Evolutionary conservation across 1,140 invertebrate species (phyloP), one percentile per base, ranked within the genome.

Genomic region (Daktulosphaira vitifoliae): DNA sequence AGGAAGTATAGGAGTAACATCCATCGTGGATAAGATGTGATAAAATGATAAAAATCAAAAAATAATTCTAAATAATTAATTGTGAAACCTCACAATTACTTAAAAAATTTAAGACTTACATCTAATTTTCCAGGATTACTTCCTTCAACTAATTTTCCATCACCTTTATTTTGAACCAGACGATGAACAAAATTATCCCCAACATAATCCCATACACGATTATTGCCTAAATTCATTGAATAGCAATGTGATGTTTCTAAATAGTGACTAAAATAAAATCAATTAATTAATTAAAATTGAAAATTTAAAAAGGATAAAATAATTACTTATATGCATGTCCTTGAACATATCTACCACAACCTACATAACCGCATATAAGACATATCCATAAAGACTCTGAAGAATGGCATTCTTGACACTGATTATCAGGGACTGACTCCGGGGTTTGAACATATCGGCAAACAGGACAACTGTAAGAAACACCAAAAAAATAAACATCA

Each of bases 171-270:
- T 77, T 97, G 93, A 3, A 97, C 82, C 16, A 99, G 76, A 13
- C 96, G 81, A 79, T 98, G 95, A 1, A 99, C 96, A 78, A 97
- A 99, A 77, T 96, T 98, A 76, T 98, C 94, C 1, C 84, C 84
- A 72, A 79, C 91, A 77, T 98, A 98, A 75, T 98, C 97, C 97
- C 97, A 99, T 0, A 99, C 97, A 48, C 92, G 78, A 72, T 96
- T 93, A 48, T 91, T 95, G 1, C 90, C 94, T 33, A 99, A 75
- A 73, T 98, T 92, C 81, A 99, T 84, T 22, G 95, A 90, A 73
- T 96, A 99, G 39, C 93, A 97, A 74, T 99, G 97, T 68, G 93
- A 89, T 0, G 96, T 97, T 48, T 90, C 86, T 51, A 89, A 77
- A 77, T 96, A 99, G 77, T 99, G 97, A 68, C 88, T 86, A 69